Evolutionary conservation across 2,888 invertebrate genomes (phyloP).

Genomic region (Zootermopsis nevadensis): DNA sequence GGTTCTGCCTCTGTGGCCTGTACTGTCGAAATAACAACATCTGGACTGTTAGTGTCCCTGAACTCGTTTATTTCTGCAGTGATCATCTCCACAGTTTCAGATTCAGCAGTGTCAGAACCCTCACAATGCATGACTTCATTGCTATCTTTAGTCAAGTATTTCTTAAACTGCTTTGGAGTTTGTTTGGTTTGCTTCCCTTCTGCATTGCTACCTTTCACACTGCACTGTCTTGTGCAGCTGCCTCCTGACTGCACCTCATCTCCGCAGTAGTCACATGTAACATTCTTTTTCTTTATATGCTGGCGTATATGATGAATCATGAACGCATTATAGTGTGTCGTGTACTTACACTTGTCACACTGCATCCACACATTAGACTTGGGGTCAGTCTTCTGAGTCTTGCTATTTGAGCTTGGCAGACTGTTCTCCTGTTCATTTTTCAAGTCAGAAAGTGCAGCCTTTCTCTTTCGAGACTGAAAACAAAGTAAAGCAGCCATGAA

Average conservation of each 20-base stretch:
- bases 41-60: neutral
- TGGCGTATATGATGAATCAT: slow-evolving; percentile 59
- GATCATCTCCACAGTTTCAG: slow-evolving; percentile 56
- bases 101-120: slow-evolving; percentile 34
- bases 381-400: slow-evolving; percentile 51
- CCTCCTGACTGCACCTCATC: slow-evolving; percentile 39
- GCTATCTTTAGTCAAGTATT: slow-evolving; percentile 5
- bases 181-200: neutral
- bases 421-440: slow-evolving; percentile 49
- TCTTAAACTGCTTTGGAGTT: neutral
- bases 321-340: slow-evolving; percentile 59
- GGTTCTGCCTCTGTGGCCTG: neutral
- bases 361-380: slow-evolving; percentile 59
- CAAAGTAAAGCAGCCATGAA: neutral
- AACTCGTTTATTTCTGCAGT: slow-evolving; percentile 54
- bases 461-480: slow-evolving; percentile 54
- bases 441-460: slow-evolving; percentile 51
- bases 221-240: slow-evolving; percentile 39
- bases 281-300: slow-evolving; percentile 56
- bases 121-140: slow-evolving; percentile 9
- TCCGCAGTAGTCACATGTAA: slow-evolving; percentile 49
- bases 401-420: slow-evolving; percentile 21
- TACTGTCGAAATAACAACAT: slow-evolving; percentile 8
- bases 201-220: slow-evolving; percentile 8
- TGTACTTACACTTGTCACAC: slow-evolving; percentile 62